A percentile compares a stretch with the other conserved stretches of the same genome.
Conservation (phyloP, 2,888 invertebrate species). For the Conomelus anceps region DNA sequence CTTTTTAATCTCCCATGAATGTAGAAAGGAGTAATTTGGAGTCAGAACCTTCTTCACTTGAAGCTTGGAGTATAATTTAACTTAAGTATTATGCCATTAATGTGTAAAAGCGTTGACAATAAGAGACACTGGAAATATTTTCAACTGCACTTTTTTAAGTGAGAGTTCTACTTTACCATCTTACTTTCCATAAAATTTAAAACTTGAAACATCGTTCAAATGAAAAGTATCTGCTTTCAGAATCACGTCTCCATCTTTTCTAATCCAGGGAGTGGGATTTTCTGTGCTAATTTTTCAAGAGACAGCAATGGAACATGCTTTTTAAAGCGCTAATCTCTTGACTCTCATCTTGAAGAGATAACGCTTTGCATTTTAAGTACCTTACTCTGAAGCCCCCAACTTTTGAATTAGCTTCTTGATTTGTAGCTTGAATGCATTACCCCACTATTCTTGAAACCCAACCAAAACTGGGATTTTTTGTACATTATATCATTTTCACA, state of each 20-base stretch:
- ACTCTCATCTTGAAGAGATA: background rate
- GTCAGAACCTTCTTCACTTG: too few species aligned
- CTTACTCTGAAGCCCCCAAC: background rate
- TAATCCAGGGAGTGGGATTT: background rate
- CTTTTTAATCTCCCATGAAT: too few species aligned
- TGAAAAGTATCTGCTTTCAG: background rate
- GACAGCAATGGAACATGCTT: background rate
- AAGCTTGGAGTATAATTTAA: too few species aligned
- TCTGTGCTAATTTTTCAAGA: background rate
- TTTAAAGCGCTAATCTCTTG: background rate
- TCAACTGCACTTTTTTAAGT: background rate
- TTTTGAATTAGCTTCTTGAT: background rate
- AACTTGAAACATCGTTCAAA: background rate
- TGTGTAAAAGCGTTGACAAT: too few species aligned
- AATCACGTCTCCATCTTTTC: background rate
- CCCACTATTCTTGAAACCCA: too few species aligned
- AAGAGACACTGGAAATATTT: too few species aligned
- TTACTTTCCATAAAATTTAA: background rate
- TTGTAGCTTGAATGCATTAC: background rate
- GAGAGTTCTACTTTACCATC: background rate
- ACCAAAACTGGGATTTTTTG: too few species aligned
- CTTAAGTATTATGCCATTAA: too few species aligned
- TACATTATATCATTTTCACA: too few species aligned
- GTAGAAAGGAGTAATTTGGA: too few species aligned
- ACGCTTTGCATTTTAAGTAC: background rate